Percentiles rank a stretch among this genome's conserved stretches.
These are phyloP conservation scores for Aplodontia rufa DNA, from an alignment of 2,113 vertebrate species.

Conservation along the genomic window DNA sequence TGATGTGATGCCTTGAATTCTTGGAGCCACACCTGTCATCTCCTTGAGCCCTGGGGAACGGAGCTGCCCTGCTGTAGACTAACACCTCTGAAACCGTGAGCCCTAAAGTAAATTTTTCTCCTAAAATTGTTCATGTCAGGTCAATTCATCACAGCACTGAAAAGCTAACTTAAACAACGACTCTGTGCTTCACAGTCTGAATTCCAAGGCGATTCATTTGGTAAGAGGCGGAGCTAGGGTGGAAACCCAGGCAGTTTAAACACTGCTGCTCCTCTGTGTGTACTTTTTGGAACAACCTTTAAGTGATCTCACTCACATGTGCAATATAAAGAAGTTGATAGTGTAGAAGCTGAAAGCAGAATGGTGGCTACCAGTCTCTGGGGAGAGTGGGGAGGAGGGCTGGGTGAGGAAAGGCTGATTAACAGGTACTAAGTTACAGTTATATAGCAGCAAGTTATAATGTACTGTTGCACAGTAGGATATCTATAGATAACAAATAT, in stretches of 20 bases:
- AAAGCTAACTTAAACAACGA: too few relatives aligned
- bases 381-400: neutral
- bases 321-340: neutral
- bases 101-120: too few relatives aligned
- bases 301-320: neutral
- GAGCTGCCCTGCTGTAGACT: too few relatives aligned
- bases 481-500: neutral
- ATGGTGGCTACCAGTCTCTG: neutral
- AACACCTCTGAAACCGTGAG: too few relatives aligned
- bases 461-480: neutral
- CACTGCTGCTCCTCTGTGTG: neutral
- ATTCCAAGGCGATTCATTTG: neutral
- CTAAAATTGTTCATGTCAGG: too few relatives aligned
- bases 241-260: neutral
- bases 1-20: too few relatives aligned
- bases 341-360: neutral
- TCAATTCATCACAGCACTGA: too few relatives aligned
- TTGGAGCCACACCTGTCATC: too few relatives aligned
- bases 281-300: neutral
- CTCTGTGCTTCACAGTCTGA: too few relatives aligned
- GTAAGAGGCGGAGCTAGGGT: neutral
- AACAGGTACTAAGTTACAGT: neutral
- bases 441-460: neutral
- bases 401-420: neutral
- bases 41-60: too few relatives aligned